Evolutionary conservation across 2,113 vertebrate species (phyloP).

Genomic region (Carettochelys insculpta): DNA sequence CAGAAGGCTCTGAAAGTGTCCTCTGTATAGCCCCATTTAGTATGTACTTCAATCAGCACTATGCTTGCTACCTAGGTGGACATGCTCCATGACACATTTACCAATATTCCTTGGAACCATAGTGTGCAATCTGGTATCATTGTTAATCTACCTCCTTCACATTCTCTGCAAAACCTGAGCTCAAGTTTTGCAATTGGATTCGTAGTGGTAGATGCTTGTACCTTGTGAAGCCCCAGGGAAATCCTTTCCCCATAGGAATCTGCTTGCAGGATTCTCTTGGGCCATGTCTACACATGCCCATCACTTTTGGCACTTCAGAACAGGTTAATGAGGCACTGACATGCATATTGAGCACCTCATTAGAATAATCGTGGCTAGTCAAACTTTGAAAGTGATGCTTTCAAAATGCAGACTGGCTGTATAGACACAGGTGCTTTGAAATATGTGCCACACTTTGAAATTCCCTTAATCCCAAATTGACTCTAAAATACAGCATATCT

Average conservation of each 20-base stretch:
- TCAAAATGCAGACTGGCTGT: too few relatives aligned
- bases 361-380: too few relatives aligned
- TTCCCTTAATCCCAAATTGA: too few relatives aligned
- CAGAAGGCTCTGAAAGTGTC: not conserved
- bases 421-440: too few relatives aligned
- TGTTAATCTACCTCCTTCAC: accelerated
- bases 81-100: not conserved
- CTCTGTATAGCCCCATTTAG: not conserved
- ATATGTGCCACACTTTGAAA: too few relatives aligned
- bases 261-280: not conserved
- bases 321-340: too few relatives aligned
- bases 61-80: not conserved
- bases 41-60: not conserved
- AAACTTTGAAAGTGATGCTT: too few relatives aligned
- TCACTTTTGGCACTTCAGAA: too few relatives aligned
- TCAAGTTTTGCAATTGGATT: not conserved
- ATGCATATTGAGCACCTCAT: too few relatives aligned
- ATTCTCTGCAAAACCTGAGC: not conserved
- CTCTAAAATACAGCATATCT: not conserved
- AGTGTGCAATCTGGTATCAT: not conserved
- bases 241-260: not conserved
- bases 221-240: not conserved
- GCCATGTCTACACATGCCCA: too few relatives aligned
- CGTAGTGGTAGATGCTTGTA: not conserved
- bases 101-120: not conserved